Base-by-base conservation (phyloP, 2,797 vertebrate species). In the Phataginus tetradactyla region DNA sequence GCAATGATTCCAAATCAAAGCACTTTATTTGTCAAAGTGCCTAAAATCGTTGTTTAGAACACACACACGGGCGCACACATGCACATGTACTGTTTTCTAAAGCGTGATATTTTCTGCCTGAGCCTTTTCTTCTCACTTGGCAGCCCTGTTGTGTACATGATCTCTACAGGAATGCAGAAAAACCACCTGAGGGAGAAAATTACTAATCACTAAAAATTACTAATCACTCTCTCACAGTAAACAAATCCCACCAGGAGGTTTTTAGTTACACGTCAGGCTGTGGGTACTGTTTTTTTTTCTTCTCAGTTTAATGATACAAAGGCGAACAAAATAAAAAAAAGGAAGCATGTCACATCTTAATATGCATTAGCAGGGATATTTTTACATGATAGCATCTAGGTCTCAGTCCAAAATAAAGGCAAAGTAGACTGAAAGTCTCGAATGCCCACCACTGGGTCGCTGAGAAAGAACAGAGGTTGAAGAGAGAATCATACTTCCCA, bases 161-260 rank as follows among this genome's bases (percentile, higher is more conserved):
- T 95, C 97, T 97, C 97, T 95, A 97, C 3, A 10, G 98, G 98
- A 98, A 98, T 97, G 97, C 96, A 98, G 97, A 97, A 98, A 98
- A 98, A 94, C 96, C 98, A 98, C 98, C 97, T 98, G 97, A 98
- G 97, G 97, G 98, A 98, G 97, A 98, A 98, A 98, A 98, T 98
- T 98, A 98, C 95, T 98, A 98, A 98, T 99, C 98, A 97, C 96
- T 97, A 97, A 96, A 98, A 98, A 98, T 98, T 98, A 98, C 98
- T 98, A 98, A 98, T 98, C 97, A 98, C 95, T 98, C 97, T 98
- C 97, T 98, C 97, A 96, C 98, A 97, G 98, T 98, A 98, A 98
- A 98, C 97, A 98, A 98, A 98, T 98, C 98, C 97, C 95, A 96
- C 97, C 9, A n/a, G 98, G 97, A 98, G 96, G 97, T 97, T 98